Conservation (phyloP, 2,797 vertebrate species). For the Simalia tracyae region DNA sequence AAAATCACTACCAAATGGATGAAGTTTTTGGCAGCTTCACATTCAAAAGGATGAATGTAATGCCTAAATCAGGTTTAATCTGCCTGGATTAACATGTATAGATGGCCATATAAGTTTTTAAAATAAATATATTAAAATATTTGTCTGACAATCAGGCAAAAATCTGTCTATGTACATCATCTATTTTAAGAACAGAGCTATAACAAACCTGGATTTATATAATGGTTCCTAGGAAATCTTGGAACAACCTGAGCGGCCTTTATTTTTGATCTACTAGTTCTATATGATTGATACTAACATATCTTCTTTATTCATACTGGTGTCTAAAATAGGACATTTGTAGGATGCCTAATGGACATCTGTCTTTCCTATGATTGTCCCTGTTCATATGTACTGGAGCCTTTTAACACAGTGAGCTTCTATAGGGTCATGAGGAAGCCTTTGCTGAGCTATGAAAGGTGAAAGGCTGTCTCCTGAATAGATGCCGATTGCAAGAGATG, state of each 20-base stretch:
- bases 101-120: not conserved
- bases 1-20: not conserved
- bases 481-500: not conserved
- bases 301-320: not conserved
- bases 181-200: not conserved
- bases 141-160: not conserved
- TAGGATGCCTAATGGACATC: not conserved
- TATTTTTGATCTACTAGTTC: not conserved
- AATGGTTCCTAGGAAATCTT: not conserved
- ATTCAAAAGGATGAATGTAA: not conserved
- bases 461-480: not conserved
- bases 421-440: not conserved
- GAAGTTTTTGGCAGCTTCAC: not conserved
- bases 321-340: not conserved
- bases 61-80: not conserved
- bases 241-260: no score
- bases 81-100: not conserved
- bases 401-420: not conserved
- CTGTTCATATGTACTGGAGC: not conserved
- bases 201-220: not conserved
- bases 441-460: not conserved
- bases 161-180: not conserved
- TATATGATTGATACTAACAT: not conserved
- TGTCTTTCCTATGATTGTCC: not conserved
- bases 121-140: not conserved